These are phyloP conservation scores for Tetraodon nigroviridis DNA, from an alignment of 2,113 vertebrate species.

Conservation along the genomic window DNA sequence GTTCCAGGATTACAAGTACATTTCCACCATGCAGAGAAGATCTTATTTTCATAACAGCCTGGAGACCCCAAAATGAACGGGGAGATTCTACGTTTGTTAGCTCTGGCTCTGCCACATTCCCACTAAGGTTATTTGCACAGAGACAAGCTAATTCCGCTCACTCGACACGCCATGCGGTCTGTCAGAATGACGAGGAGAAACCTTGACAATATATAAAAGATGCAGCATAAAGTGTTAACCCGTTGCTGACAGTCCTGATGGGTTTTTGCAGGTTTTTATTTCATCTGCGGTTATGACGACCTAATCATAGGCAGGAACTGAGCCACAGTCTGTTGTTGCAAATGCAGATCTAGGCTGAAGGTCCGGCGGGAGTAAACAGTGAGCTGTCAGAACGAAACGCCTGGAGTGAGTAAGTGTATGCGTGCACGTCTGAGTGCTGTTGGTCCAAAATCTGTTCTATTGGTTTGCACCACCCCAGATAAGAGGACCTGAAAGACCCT, in stretches of 20 bases:
- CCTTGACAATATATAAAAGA: constrained; percentile 13
- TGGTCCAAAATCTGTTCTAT: constrained; percentile 45
- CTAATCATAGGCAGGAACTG: constrained; percentile 45
- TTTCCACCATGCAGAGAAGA: constrained; percentile 48
- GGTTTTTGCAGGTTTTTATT: constrained; percentile 45
- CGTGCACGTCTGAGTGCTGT: background rate
- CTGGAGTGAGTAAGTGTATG: constrained; percentile 23
- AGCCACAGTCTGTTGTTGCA: constrained; percentile 36
- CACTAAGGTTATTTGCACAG: constrained; percentile 56
- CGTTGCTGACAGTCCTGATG: constrained; percentile 14
- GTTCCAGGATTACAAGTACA: constrained; percentile 53
- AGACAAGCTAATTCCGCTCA: constrained; percentile 47
- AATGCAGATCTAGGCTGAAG: constrained; percentile 60
- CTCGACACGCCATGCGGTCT: constrained; percentile 40
- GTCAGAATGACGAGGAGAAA: constrained; percentile 43
- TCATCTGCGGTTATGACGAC: constrained; percentile 43
- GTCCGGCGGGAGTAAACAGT: constrained; percentile 65
- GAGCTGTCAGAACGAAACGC: constrained; percentile 54
- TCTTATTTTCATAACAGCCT: constrained; percentile 56
- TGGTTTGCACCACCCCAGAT: constrained; percentile 52
- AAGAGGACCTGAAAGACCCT: constrained; percentile 44
- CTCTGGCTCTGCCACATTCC: constrained; percentile 48
- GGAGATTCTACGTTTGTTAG: constrained; percentile 56
- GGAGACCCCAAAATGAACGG: constrained; percentile 43
- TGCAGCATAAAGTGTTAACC: constrained; percentile 8